These are phyloP conservation scores for Glareola pratincola DNA, from an alignment of 2,113 vertebrate genomes.

Conservation along the genomic window DNA sequence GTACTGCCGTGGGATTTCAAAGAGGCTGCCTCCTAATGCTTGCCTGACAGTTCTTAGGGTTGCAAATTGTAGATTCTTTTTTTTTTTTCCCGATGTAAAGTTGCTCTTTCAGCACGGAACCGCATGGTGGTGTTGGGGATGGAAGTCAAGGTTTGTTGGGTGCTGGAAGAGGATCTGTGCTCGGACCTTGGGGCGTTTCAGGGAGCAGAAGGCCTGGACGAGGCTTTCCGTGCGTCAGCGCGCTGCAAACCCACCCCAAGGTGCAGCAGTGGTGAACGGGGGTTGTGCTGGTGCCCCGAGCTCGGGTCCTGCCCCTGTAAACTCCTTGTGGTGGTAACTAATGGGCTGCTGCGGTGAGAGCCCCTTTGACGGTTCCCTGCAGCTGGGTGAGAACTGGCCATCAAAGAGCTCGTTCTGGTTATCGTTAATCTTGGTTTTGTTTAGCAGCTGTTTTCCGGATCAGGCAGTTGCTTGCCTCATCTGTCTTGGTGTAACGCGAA, in stretches of 20 bases:
- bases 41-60: background rate
- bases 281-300: background rate
- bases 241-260: background rate
- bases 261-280: background rate
- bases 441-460: slow-evolving; percentile 69
- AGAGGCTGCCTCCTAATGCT: background rate
- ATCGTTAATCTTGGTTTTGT: slow-evolving; percentile 67
- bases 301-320: background rate
- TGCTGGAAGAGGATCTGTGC: background rate
- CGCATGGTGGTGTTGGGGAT: background rate
- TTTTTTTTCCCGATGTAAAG: background rate
- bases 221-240: background rate
- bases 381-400: slow-evolving; percentile 50
- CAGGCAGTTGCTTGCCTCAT: slow-evolving; percentile 28
- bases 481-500: background rate
- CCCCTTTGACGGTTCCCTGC: slow-evolving; percentile 19
- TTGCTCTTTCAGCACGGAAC: background rate
- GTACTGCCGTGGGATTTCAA: background rate
- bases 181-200: background rate
- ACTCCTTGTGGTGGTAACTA: background rate
- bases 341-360: slow-evolving; percentile 19
- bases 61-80: background rate
- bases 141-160: background rate
- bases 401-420: slow-evolving; percentile 50
- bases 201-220: background rate